These are phyloP conservation scores for Urocynchramus pylzowi DNA, from an alignment of 2,113 vertebrate species.

Conservation along the genomic window DNA sequence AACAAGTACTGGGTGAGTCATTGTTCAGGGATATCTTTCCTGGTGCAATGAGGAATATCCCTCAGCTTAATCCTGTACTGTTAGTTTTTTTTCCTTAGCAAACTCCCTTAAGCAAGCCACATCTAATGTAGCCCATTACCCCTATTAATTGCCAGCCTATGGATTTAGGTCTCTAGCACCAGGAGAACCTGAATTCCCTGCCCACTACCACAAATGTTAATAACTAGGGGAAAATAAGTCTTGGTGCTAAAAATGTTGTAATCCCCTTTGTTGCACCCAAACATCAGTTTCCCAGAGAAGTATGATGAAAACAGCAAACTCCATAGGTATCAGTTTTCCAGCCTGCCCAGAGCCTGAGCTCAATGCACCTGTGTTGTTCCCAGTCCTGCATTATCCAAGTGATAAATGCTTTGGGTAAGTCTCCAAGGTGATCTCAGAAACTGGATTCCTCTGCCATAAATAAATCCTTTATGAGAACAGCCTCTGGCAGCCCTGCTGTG, in stretches of 20 bases:
- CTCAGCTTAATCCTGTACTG: not conserved
- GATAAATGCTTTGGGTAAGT: not conserved
- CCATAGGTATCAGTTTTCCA: not conserved
- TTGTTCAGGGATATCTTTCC: not conserved
- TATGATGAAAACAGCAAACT: not conserved
- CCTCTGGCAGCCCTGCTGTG: not conserved
- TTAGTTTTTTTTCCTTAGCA: not conserved
- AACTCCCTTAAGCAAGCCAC: not conserved
- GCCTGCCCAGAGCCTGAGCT: not conserved
- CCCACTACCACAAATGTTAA: not conserved
- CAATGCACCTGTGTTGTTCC: not conserved
- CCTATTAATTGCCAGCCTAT: not conserved
- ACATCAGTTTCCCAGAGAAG: not conserved
- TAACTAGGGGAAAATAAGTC: not conserved
- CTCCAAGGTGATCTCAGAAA: not conserved
- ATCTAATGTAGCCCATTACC: not conserved
- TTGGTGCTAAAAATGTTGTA: not conserved
- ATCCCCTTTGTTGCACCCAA: not conserved
- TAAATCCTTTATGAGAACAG: not conserved
- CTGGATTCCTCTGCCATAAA: not conserved
- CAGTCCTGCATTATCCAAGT: not conserved
- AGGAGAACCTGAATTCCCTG: not conserved
- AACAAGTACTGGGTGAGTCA: not conserved
- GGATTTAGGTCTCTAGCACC: not conserved
- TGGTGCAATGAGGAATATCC: not conserved